These are phyloP conservation scores for Corythucha ciliata DNA, from an alignment of 2,888 invertebrate genomes.

Conservation along the genomic window DNA sequence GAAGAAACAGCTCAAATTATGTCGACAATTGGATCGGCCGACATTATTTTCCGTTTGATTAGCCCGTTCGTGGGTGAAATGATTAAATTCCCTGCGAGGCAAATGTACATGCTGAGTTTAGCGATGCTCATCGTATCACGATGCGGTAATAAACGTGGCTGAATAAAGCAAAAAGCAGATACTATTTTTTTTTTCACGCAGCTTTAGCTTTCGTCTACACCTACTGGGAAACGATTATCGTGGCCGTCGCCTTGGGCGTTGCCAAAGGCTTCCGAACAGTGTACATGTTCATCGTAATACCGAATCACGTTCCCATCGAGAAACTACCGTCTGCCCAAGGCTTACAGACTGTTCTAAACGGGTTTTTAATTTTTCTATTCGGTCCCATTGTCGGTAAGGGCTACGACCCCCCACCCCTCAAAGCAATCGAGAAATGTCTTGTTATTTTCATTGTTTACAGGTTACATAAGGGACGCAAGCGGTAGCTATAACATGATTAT, in stretches of 20 bases:
- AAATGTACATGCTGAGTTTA: slow-evolving; percentile 56
- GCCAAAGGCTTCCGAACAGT: slow-evolving; percentile 61
- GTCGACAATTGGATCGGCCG: slow-evolving; percentile 51
- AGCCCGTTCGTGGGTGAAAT: slow-evolving; percentile 59
- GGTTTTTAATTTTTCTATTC: slow-evolving; percentile 50
- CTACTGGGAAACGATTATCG: slow-evolving; percentile 42
- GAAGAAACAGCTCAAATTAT: slow-evolving; percentile 52
- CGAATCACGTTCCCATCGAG: slow-evolving; percentile 57
- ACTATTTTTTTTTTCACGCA: slow-evolving; percentile 35
- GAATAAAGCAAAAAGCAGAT: no score
- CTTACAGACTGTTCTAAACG: slow-evolving; percentile 60
- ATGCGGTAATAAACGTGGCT: slow-evolving; percentile 58
- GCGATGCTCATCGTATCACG: slow-evolving; percentile 51
- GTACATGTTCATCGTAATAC: slow-evolving; percentile 58
- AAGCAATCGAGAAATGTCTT: no score
- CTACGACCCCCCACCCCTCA: not conserved
- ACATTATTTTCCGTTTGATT: slow-evolving; percentile 43
- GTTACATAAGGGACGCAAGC: slow-evolving; percentile 50
- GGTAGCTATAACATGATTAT: slow-evolving; percentile 54
- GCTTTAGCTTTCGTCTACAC: slow-evolving; percentile 41
- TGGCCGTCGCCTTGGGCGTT: slow-evolving; percentile 53
- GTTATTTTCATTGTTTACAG: slow-evolving; percentile 42
- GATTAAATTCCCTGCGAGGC: slow-evolving; percentile 51
- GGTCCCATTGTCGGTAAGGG: slow-evolving; percentile 55
- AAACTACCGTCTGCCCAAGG: slow-evolving; percentile 57